Evolutionary conservation across 2,888 invertebrate genomes (phyloP).

Genomic region (Gymnosoma rotundatum): DNA sequence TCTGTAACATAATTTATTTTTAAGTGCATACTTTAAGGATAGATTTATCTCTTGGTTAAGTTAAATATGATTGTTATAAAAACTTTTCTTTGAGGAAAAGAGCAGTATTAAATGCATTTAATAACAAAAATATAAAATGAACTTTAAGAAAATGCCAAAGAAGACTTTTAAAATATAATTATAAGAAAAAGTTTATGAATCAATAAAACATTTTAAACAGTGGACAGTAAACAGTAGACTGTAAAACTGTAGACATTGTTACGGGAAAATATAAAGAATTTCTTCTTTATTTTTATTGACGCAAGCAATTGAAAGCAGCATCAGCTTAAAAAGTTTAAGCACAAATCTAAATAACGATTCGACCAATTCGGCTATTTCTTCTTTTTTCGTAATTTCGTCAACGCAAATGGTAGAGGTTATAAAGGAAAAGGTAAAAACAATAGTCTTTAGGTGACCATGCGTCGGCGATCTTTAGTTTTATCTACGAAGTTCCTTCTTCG

Average conservation of each 20-base stretch:
- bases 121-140: not conserved
- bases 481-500: too few species aligned
- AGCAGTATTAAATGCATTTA: not conserved
- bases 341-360: too few species aligned
- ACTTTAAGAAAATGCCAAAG: not conserved
- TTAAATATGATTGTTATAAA: not conserved
- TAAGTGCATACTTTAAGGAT: not conserved
- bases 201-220: slow-evolving; percentile 5
- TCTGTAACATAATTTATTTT: not conserved
- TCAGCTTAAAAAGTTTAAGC: too few species aligned
- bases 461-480: too few species aligned
- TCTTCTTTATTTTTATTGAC: not conserved
- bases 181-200: not conserved
- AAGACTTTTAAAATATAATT: not conserved
- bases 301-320: not conserved
- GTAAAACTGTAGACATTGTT: too few species aligned
- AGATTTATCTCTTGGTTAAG: not conserved
- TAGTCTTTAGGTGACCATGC: too few species aligned
- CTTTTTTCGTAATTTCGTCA: too few species aligned
- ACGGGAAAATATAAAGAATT: too few species aligned
- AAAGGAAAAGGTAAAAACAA: too few species aligned
- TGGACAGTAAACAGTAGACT: not conserved
- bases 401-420: too few species aligned
- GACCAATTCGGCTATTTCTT: too few species aligned
- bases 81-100: not conserved